Percentiles rank a stretch among this genome's conserved stretches.
Conservation (phyloP, 2,797 vertebrate species). For the Pelodytes ibericus region DNA sequence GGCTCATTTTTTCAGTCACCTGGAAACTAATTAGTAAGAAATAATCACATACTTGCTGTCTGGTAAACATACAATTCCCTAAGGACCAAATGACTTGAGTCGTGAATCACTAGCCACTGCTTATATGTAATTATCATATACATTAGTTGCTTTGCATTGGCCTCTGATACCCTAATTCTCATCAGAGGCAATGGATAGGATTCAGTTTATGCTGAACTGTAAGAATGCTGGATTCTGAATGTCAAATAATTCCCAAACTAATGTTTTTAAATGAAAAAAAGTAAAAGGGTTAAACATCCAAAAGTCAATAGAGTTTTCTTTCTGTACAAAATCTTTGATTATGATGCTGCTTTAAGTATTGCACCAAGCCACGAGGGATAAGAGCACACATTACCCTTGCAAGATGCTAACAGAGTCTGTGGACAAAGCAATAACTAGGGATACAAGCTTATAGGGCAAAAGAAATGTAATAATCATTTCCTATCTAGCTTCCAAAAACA, state of each 20-base stretch:
- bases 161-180: conserved; percentile 61
- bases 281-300: conserved; percentile 14
- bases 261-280: conserved; percentile 38
- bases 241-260: conserved; percentile 43
- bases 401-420: conserved; percentile 1
- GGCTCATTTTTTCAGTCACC: conserved; percentile 65
- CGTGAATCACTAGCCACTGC: conserved; percentile 65
- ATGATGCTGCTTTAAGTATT: neutral
- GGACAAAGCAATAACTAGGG: conserved; percentile 2
- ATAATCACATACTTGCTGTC: conserved; percentile 66
- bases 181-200: conserved; percentile 60
- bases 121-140: conserved; percentile 73
- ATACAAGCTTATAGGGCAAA: conserved; percentile 1
- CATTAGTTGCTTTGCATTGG: conserved; percentile 67
- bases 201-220: conserved; percentile 60
- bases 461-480: conserved; percentile 3
- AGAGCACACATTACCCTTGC: neutral
- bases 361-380: neutral
- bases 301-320: conserved; percentile 23
- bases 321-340: neutral
- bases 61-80: conserved; percentile 68
- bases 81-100: conserved; percentile 68
- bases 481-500: neutral
- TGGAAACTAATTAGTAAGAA: conserved; percentile 70
- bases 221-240: conserved; percentile 47